Evolutionary conservation across 2,113 vertebrate species (phyloP).

Genomic region (Colaptes auratus): DNA sequence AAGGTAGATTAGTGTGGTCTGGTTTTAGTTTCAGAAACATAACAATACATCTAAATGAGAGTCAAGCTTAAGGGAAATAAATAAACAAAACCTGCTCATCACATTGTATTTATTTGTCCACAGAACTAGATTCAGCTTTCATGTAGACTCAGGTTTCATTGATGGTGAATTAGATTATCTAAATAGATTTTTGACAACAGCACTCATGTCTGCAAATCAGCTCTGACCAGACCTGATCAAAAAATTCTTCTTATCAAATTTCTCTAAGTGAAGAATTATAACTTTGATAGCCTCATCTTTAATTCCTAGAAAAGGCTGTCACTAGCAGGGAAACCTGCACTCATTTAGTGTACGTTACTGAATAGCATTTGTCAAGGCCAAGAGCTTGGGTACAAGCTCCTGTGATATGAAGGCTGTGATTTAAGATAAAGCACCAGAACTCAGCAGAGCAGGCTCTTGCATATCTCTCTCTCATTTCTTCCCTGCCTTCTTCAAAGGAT

Average conservation of each 20-base stretch:
- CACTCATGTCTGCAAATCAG: constrained; percentile 2
- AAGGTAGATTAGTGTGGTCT: not conserved
- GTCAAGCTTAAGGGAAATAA: not conserved
- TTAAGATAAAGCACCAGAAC: not conserved
- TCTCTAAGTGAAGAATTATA: constrained; percentile 36
- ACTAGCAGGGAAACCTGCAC: constrained; percentile 23
- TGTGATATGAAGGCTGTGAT: not conserved
- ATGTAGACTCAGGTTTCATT: not conserved
- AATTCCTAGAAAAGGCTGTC: constrained; percentile 51
- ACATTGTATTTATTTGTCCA: not conserved
- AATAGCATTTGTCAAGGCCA: constrained; percentile 39
- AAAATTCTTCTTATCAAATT: constrained; percentile 54
- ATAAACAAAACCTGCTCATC: not conserved
- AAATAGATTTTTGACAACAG: not conserved
- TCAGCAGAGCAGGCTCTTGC: not conserved
- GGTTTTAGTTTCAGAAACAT: not conserved
- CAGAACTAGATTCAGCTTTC: not conserved
- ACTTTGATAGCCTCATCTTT: not conserved
- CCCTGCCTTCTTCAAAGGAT: not conserved
- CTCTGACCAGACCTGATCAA: constrained; percentile 6
- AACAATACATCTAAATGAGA: not conserved
- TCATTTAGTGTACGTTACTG: constrained; percentile 4
- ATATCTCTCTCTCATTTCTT: rapidly evolving
- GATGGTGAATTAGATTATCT: not conserved
- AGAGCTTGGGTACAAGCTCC: not conserved